Base-by-base conservation (phyloP, 2,888 invertebrate genomes). In the Scaptomyza polygonia region DNA sequence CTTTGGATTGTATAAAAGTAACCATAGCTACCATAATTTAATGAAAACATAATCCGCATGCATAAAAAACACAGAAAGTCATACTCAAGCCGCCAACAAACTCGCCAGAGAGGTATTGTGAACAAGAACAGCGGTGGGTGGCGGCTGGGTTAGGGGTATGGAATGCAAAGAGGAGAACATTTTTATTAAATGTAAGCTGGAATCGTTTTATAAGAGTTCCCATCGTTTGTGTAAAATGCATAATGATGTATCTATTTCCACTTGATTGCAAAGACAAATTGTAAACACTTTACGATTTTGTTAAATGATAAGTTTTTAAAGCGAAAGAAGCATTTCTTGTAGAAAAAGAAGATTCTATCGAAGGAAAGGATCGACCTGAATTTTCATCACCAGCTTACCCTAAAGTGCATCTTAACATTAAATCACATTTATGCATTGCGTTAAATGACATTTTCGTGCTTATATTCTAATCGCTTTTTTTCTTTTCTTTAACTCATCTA, bases 11-110 rank as follows among this genome's bases (percentile, higher is more conserved):
- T 75, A 81, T 86, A 82, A 77, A 83, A 78, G 88, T 89, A 85
- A 79, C 88, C 87, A 88, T 89, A 81, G 77, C 77, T 79, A 82
- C 88, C 72, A 83, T 88, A 89, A 86, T 89, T 88, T 87, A 89
- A 89, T 89, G 80, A 85, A 89, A 89, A 88, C 83, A 88, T 82
- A 86, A 89, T 86, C 84, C 84, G 73, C 70, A 79, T 81, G 77
- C 81, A 68, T 59, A 67, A 66, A 77, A 67, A 69, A 65, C 65
- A 67, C 58, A 56, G 52, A 58, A 58, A 62, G 40, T 45, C 63
- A 64, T 45, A 56, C 53, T 62, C 18, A 67, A 58, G 48, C 49
- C 56, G 40, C 43, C 25, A 48, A 45, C 44, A 48, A 34, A 34
- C 40, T 8, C 16, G n/a, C n/a, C n/a, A n/a, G n/a, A n/a, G n/a